Evolutionary conservation across 2,797 vertebrate species (phyloP).

Genomic region (Argyrosomus regius): DNA sequence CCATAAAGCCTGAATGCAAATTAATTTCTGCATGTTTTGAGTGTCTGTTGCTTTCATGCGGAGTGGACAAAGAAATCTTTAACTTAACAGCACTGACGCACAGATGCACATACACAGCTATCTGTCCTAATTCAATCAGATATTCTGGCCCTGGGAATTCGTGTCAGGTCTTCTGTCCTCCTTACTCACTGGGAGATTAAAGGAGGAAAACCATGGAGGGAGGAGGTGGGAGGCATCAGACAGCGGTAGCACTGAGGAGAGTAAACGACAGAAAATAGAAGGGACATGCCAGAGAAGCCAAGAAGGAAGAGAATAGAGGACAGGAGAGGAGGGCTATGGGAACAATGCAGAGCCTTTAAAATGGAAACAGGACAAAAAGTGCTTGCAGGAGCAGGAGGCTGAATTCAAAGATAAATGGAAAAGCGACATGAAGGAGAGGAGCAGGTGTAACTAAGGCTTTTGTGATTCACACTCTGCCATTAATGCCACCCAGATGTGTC

Average conservation of each 20-base stretch:
- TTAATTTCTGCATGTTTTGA: slow-evolving; percentile 15
- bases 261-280: slow-evolving; percentile 44
- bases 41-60: slow-evolving; percentile 15
- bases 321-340: slow-evolving; percentile 22
- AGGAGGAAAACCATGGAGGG: slow-evolving; percentile 16
- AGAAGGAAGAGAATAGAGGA: slow-evolving; percentile 15
- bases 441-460: slow-evolving; percentile 54
- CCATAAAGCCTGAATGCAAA: not conserved
- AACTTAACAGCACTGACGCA: slow-evolving; percentile 41
- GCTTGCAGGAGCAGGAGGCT: not conserved
- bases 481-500: slow-evolving; percentile 57
- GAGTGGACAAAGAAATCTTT: slow-evolving; percentile 47
- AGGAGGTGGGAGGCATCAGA: slow-evolving; percentile 52
- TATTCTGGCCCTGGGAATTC: slow-evolving; percentile 58
- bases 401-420: slow-evolving; percentile 26
- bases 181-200: slow-evolving; percentile 28
- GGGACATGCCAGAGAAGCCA: not conserved
- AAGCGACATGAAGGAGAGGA: slow-evolving; percentile 28
- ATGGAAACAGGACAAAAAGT: slow-evolving; percentile 18
- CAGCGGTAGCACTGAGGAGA: slow-evolving; percentile 22
- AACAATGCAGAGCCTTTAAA: slow-evolving; percentile 33
- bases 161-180: slow-evolving; percentile 41
- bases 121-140: slow-evolving; percentile 61
- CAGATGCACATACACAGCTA: slow-evolving; percentile 9
- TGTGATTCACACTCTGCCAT: slow-evolving; percentile 48